phyloP scores from a whole-genome alignment of 2,888 invertebrate species.

The Plutella xylostella region DNA sequence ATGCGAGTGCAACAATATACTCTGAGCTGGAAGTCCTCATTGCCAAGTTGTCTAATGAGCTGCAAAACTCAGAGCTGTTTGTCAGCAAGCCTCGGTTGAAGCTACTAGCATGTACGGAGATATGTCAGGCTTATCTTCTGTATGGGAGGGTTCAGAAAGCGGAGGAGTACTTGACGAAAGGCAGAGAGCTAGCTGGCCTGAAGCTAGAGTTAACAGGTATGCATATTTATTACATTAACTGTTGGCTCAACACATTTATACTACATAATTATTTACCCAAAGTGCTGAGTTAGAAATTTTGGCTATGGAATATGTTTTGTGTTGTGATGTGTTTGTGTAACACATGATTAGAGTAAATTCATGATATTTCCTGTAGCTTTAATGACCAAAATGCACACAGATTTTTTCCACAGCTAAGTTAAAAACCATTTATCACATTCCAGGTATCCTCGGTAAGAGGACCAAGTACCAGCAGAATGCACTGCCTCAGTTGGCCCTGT shows the following conservation, averaged over 20 bases:
- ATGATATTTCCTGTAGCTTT: no score
- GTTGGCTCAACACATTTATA: neutral
- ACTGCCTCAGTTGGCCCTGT: conserved; percentile 84
- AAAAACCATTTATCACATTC: no score
- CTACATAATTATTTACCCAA: no score
- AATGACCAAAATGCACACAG: no score
- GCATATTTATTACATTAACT: neutral
- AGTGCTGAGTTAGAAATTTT: no score
- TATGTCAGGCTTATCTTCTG: conserved; percentile 76
- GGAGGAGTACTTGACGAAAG: conserved; percentile 74
- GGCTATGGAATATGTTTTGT: no score
- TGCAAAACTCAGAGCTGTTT: conserved; percentile 26
- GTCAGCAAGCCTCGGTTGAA: conserved; percentile 39
- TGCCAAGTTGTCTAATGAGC: conserved; percentile 49
- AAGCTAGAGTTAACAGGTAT: conserved; percentile 77
- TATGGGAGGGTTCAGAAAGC: conserved; percentile 81
- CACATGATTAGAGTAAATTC: no score
- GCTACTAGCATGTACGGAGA: conserved; percentile 56
- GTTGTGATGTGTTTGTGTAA: no score
- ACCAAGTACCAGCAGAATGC: conserved; percentile 89
- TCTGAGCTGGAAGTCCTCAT: conserved; percentile 66
- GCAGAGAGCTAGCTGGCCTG: conserved; percentile 74
- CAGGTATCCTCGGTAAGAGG: conserved; percentile 87
- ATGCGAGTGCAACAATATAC: conserved; percentile 76
- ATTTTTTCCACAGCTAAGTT: no score